phyloP scores from a whole-genome alignment of 2,113 vertebrate species.

The Lethenteron reissneri region DNA sequence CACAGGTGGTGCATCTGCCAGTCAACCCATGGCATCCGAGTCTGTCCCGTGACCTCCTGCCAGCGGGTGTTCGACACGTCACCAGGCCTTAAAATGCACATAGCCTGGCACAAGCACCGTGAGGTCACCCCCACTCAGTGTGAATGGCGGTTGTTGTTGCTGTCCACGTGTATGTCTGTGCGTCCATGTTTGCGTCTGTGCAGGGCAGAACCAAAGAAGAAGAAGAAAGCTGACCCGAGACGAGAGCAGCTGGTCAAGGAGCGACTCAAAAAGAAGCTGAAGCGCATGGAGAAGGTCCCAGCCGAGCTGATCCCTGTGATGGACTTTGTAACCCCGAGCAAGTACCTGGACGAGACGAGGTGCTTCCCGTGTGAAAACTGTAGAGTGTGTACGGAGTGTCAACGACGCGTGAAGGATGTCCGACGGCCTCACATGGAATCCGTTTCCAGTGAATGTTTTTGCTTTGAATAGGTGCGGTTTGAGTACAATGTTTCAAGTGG shows the following conservation, averaged over 20 bases:
- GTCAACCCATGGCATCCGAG: too few relatives aligned
- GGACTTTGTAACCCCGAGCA: slow-evolving; percentile 42
- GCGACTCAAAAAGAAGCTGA: slow-evolving; percentile 58
- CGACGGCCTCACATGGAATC: neutral
- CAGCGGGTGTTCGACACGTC: too few relatives aligned
- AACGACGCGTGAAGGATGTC: neutral
- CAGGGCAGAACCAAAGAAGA: slow-evolving; percentile 70
- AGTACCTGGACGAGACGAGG: slow-evolving; percentile 42
- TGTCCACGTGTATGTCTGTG: too few relatives aligned
- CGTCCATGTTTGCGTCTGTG: slow-evolving; percentile 5
- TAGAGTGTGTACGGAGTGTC: neutral
- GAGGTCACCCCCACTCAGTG: too few relatives aligned
- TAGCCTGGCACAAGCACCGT: too few relatives aligned
- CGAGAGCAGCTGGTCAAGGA: slow-evolving; percentile 43
- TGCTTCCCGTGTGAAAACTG: slow-evolving; percentile 15
- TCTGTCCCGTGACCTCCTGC: too few relatives aligned
- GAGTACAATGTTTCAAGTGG: neutral
- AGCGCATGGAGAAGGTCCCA: slow-evolving; percentile 44
- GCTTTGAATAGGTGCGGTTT: neutral
- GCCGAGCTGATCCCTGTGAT: slow-evolving; percentile 78
- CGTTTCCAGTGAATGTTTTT: neutral
- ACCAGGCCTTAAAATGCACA: too few relatives aligned
- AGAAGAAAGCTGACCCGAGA: slow-evolving; percentile 60
- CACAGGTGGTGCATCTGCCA: too few relatives aligned
- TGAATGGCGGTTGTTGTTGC: too few relatives aligned